Evolutionary conservation across 2,888 invertebrate genomes (phyloP), one percentile per base, ranked within the genome.

Genomic region (Drosophila picticornis): DNA sequence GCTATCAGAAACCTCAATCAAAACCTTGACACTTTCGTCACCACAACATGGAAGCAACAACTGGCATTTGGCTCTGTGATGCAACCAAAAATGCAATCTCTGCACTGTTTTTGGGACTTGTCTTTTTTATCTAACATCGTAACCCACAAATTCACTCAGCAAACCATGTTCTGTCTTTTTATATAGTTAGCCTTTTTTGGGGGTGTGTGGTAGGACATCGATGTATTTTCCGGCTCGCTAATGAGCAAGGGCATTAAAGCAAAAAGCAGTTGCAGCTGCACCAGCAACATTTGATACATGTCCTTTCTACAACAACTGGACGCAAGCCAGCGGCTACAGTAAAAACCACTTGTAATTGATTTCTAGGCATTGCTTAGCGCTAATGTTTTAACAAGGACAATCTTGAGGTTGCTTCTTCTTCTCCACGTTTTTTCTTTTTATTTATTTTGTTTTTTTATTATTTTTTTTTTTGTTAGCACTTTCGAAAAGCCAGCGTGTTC

Each of bases 201-300:
- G 50, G 56, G 58, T 27, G n/a, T 77, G 62, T 48, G 40, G 61
- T 55, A 43, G 58, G 31, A 71, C 77, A 77, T 71, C 72, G 72
- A 67, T 74, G 68, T 68, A 48, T 74, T 72, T 25, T 56, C 27
- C 46, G 77, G 63, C 67, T 65, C 63, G 71, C 83, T 85, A 85
- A 85, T 85, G 84, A 86, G 87, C 80, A 68, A 74, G 77, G 66
- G 84, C 84, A 86, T 86, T 86, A 86, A 86, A 86, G 80, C 77
- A 75, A 68, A 75, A 65, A 72, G 66, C 72, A 72, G 72, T 67
- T 43, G 50, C 48, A 67, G 74, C 74, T 72, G 71, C 67, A 48
- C 32, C 38, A 46, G 69, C 63, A 80, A 60, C 71, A 69, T 75
- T 76, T 79, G 81, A 80, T 80, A 63, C 74, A 80, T 58, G 61